A percentile compares a stretch with the other conserved stretches of the same genome.
phyloP scores from a whole-genome alignment of 1,140 invertebrate genomes.

The Batillaria attramentaria region DNA sequence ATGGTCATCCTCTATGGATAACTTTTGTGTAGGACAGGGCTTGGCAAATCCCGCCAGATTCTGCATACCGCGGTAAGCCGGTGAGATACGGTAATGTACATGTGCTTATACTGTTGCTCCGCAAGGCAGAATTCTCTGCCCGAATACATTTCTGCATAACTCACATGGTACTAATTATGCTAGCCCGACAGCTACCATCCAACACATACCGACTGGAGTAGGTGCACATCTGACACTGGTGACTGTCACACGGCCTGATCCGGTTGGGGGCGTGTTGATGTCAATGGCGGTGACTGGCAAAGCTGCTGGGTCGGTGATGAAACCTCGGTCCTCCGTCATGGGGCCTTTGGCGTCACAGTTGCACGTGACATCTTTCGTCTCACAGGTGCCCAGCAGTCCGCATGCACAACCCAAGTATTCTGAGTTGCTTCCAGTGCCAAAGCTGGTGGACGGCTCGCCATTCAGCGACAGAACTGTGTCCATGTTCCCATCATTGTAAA shows the following conservation, averaged over 20 bases:
- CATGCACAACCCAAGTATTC: conserved; percentile 52
- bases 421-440: conserved; percentile 43
- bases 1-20: too few relatives aligned
- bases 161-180: too few relatives aligned
- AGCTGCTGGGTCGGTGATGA: conserved; percentile 41
- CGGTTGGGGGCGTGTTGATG: conserved; percentile 27
- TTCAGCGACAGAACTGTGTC: conserved; percentile 29
- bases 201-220: conserved; percentile 25
- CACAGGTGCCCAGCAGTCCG: conserved; percentile 49
- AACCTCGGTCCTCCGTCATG: conserved; percentile 48
- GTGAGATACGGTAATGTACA: too few relatives aligned
- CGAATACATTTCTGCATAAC: too few relatives aligned
- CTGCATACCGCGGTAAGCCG: too few relatives aligned
- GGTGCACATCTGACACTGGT: conserved; percentile 45
- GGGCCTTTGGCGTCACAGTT: conserved; percentile 54
- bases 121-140: too few relatives aligned
- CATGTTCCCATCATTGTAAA: conserved; percentile 30
- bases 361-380: conserved; percentile 38
- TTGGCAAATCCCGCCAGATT: too few relatives aligned
- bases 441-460: conserved; percentile 29
- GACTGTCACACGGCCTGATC: conserved; percentile 32
- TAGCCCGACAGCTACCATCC: too few relatives aligned
- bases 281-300: conserved; percentile 52
- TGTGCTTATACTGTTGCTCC: too few relatives aligned
- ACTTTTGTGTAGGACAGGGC: too few relatives aligned